Evolutionary conservation across 53 echinoderm and acorn worm species (phyloP).

Genomic region (Echinarachnius parma): DNA sequence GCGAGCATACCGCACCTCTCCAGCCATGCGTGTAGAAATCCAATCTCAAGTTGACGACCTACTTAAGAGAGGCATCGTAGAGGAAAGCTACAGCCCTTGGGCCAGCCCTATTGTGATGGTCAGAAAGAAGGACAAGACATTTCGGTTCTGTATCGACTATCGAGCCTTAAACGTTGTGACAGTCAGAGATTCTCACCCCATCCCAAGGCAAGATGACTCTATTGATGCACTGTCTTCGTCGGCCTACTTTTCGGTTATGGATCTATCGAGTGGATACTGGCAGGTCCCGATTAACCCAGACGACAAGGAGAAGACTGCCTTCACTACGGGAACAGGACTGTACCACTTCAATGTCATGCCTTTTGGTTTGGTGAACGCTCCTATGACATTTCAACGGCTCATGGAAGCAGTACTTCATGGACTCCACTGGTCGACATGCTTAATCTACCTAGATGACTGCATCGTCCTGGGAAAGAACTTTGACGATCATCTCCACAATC

Average conservation of each 20-base stretch:
- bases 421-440: constrained; percentile 53
- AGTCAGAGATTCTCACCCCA: constrained; percentile 28
- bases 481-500: constrained; percentile 53
- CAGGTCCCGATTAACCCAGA: constrained; percentile 22
- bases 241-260: constrained; percentile 33
- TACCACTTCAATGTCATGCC: constrained; percentile 55
- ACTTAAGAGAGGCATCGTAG: constrained; percentile 5
- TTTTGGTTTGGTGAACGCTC: constrained; percentile 31
- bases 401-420: no score
- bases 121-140: constrained; percentile 31
- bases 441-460: constrained; percentile 62
- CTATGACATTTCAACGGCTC: no score
- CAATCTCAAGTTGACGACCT: constrained; percentile 33
- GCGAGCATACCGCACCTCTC: constrained; percentile 19
- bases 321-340: constrained; percentile 33
- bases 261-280: constrained; percentile 51
- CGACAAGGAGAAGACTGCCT: constrained; percentile 49
- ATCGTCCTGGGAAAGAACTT: constrained; percentile 62
- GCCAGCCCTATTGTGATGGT: constrained; percentile 42
- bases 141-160: constrained; percentile 39
- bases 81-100: constrained; percentile 49
- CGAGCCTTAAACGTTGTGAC: constrained; percentile 36
- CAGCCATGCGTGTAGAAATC: constrained; percentile 19
- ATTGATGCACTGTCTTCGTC: constrained; percentile 30
- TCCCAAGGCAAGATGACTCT: constrained; percentile 39